Base-by-base conservation (phyloP, 1,140 invertebrate species). In the Pollicipes pollicipes region DNA sequence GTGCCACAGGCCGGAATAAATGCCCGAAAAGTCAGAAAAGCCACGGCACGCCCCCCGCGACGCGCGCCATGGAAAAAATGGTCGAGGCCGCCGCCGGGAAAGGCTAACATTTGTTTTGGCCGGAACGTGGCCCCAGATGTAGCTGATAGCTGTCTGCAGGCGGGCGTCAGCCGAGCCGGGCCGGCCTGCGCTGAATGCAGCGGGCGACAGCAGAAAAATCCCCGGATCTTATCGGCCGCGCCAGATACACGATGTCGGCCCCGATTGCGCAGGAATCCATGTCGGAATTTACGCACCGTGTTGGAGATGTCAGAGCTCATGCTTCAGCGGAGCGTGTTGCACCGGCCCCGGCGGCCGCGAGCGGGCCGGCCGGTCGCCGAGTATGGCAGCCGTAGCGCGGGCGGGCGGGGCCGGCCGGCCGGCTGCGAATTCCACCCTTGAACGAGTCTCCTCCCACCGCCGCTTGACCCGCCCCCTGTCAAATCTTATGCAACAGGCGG, bases 251-350 rank as follows among this genome's bases (percentile, higher is more conserved):
- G 45, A 58, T 58, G 10, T 21, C 10, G 6, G 45, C 6, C 10
- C 45, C 45, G 45, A 58, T 58, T 58, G 45, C 45, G 45, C 45
- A 58, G 45, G 45, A 58, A 58, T 58, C 45, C 45, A 58, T 58
- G 45, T 58, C 45, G 45, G 45, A 58, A 58, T 58, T 58, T 58
- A 58, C 45, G 45, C 45, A 21, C 45, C 21, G 45, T 58, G 45
- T 58, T 21, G 13, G 24, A 58, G 24, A 58, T 58, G 45, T 58
- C 45, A 58, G 45, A 6, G 32, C 13, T 2, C 13, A 58, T 58
- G 13, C 2, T 10, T 58, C 45, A 58, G 10, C 13, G 45, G 2
- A 21, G 45, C 6, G 8, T 21, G 10, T 10, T 58, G 45, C 45
- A 58, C 32, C 45, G 45, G 17, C 45, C 2, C 45, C 2, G 13